Conservation (phyloP, 35 echinoderm and acorn worm genomes). For the Anneissia japonica region DNA sequence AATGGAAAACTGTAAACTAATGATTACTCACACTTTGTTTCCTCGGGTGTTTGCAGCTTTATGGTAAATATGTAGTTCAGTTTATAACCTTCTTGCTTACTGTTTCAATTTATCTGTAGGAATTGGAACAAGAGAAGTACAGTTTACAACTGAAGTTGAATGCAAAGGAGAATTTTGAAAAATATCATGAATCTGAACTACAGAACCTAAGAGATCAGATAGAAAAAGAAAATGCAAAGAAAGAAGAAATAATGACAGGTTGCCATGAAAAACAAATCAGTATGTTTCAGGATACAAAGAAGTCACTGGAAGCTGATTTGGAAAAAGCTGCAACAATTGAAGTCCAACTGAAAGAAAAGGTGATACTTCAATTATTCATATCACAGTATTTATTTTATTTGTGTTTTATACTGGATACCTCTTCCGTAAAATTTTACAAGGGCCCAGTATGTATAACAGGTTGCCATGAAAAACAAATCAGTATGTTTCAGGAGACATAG, state of each 20-base stretch:
- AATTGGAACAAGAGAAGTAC: slow-evolving; percentile 84
- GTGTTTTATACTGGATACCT: too few relatives aligned
- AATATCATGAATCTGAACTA: slow-evolving; percentile 27
- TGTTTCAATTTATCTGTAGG: slow-evolving; percentile 27
- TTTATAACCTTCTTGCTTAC: too few relatives aligned
- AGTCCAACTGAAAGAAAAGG: slow-evolving; percentile 71
- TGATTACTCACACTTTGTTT: too few relatives aligned
- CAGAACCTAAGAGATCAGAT: slow-evolving; percentile 38
- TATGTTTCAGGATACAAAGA: slow-evolving; percentile 30
- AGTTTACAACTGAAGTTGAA: slow-evolving; percentile 57
- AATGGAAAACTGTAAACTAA: too few relatives aligned
- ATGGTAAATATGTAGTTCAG: too few relatives aligned
- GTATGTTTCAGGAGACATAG: slow-evolving; percentile 34
- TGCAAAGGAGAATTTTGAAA: slow-evolving; percentile 64
- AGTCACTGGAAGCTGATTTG: slow-evolving; percentile 37
- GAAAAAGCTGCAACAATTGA: slow-evolving; percentile 58
- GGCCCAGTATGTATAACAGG: too few relatives aligned
- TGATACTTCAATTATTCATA: too few relatives aligned
- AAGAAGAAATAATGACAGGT: slow-evolving; percentile 30
- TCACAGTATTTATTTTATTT: too few relatives aligned
- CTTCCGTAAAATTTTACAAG: too few relatives aligned
- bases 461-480: slow-evolving; percentile 43
- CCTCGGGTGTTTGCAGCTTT: too few relatives aligned
- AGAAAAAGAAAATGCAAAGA: slow-evolving; percentile 33
- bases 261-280: slow-evolving; percentile 46